phyloP scores from a whole-genome alignment of 2,797 vertebrate genomes.

The Sandelia bainsii region DNA sequence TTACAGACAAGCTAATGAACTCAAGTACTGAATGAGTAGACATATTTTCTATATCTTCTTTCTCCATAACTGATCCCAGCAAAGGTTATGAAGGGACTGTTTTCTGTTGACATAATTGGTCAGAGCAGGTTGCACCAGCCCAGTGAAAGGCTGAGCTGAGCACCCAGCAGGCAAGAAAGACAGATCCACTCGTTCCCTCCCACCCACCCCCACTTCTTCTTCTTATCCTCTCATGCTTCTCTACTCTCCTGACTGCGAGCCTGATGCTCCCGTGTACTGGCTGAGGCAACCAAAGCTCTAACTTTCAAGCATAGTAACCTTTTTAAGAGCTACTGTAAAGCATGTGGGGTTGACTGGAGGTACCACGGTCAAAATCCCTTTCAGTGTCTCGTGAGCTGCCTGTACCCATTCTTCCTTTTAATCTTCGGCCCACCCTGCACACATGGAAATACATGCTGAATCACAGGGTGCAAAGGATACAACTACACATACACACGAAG shows the following conservation, averaged over 20 bases:
- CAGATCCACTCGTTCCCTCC: constrained; percentile 21
- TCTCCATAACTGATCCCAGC: constrained; percentile 28
- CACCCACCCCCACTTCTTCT: constrained; percentile 23
- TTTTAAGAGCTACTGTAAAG: constrained; percentile 62
- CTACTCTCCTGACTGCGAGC: constrained; percentile 43
- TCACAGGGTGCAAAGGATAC: constrained; percentile 15
- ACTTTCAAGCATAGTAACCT: constrained; percentile 56
- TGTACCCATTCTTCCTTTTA: constrained; percentile 36
- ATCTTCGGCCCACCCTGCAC: neutral
- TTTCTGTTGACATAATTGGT: constrained; percentile 41
- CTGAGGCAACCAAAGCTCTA: constrained; percentile 53
- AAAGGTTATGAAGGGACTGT: constrained; percentile 39
- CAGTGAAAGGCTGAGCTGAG: constrained; percentile 50
- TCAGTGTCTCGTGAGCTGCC: constrained; percentile 27
- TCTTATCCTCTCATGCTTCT: constrained; percentile 37
- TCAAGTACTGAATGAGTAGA: neutral
- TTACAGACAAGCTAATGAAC: neutral
- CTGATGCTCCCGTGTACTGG: constrained; percentile 50
- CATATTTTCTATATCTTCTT: constrained; percentile 5
- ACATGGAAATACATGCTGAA: constrained; percentile 23
- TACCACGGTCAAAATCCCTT: constrained; percentile 34
- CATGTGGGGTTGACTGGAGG: constrained; percentile 30
- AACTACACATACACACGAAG: neutral
- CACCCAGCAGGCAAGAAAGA: constrained; percentile 61
- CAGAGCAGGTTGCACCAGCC: constrained; percentile 57